Base-by-base conservation (phyloP, 1,140 invertebrate genomes). In the Heterodera schachtii region DNA sequence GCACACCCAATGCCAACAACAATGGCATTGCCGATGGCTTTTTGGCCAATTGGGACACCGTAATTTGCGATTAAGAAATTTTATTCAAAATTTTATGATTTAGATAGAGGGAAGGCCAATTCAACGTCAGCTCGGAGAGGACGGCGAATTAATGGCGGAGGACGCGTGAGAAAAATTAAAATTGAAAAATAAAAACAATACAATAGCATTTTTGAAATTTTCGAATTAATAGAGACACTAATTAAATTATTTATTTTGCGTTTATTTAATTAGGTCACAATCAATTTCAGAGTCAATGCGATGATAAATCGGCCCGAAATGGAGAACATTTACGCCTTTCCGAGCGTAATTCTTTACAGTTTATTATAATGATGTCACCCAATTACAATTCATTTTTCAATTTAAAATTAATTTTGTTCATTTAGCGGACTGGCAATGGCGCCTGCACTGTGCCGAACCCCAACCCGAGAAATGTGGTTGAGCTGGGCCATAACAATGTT, bases 401-500 rank as follows among this genome's bases (percentile, higher is more conserved):
- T 52, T 52, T 16, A 19, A 60, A 60, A 19, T 16, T 60, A 60
- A 60, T 60, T 16, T 21, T 64, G 13, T 64, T 11, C 57, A 64
- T 64, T 19, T 64, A 73, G 46, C 11, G 16, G 19, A 13, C 16
- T 19, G 16, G 19, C 71, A 73, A 73, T 19, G 16, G 16, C 52
- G 71, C 13, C 2, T 73, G 46, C 71, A 8, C 9, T 11, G 9
- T 9, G 7, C 71, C 71, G 4, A 47, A 19, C 13, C 52, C 46
- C 5, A n/a, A 47, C 46, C 46, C 46, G 46, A 16, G 5, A 13
- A 19, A 73, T 49, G 43, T 49, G 13, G 31, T 75, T 41, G 64
- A 76, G 75, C n/a, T 76, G 66, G 86, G 75, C 46, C 88, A 89
- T 75, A 89, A 89, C 69, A 89, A 88, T 82, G 83, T 88, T 7